Base-by-base conservation (phyloP, 2,888 invertebrate species). In the Idaea aversata region DNA sequence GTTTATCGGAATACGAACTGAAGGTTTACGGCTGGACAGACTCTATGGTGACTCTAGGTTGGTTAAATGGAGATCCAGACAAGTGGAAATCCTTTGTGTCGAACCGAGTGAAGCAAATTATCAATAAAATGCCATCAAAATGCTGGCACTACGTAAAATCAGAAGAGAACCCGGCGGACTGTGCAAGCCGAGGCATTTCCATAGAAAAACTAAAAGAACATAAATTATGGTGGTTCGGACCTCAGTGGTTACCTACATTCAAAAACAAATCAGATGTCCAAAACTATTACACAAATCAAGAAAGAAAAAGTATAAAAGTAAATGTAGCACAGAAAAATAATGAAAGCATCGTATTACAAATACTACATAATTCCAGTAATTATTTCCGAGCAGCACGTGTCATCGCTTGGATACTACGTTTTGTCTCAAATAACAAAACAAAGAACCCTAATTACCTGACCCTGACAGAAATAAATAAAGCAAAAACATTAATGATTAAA, bases 201-300 rank as follows among this genome's bases (percentile, higher is more conserved):
- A 34, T 64, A 0, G 7, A 57, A 10, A 70, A 70, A 60, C 35
- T 71, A 36, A 58, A 13, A 15, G 7, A 67, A 1, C 69, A 73
- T 38, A 7, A 61, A 0, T 36, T 75, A n/a, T 75, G 73, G 73
- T 75, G 71, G 70, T 25, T 64, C 6, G 73, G 73, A 15, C 72
- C 72, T 5, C 0, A 34, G 0, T 70, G 57, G 57, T 13, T 57
- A 57, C 13, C 57, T 4, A 10, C 57, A 57, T 57, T 57, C 57
- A 13, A 57, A n/a, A 13, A 57, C 57, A n/a, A 4, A 5, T 5
- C 13, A 57, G 57, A 57, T 5, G 4, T n/a, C 57, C 57, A 57
- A 10, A 57, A 15, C 5, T n/a, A 57, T n/a, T 57, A 4, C 4
- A 57, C 15, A 4, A 10, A 13, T 5, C 15, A n/a, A 57, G 57